Evolutionary conservation across 2,797 vertebrate species (phyloP), one percentile per base, ranked within the genome.

Genomic region (Poliocrania exsul): DNA sequence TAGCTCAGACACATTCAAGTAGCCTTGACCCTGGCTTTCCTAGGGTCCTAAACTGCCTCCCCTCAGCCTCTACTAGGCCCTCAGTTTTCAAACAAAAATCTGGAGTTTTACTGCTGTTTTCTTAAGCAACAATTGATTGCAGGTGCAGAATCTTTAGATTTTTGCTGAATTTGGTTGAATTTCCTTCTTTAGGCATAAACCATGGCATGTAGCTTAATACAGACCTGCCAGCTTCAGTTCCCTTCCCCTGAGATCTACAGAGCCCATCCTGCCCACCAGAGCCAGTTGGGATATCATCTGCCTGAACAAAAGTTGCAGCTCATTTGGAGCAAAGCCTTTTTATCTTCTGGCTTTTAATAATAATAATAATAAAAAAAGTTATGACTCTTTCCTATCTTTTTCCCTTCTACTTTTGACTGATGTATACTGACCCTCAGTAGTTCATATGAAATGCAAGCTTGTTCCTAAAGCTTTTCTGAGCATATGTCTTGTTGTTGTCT

Each of bases 131-230:
- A 69, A 16, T 85, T 95, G 47, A 79, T 51, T 83, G 24, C 56
- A 91, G 51, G n/a, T 60, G 65, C 7, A 54, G 69, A 72, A 87
- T 58, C 53, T 37, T 28, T 18, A 40, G 57, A 40, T 31, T 86
- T 57, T 86, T 53, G 2, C 47, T 90, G 44, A 5, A n/a, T 89
- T 89, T 83, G 72, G 72, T 79, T 94, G 19, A n/a, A 71, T 64
- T 95, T 53, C 53, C 40, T 88, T 81, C 57, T 93, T 92, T 85
- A 83, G 79, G 51, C 58, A 85, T 81, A 74, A 92, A 78, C 38
- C 24, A 31, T 17, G n/a, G 8, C 35, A 81, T 14, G 61, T 47
- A 82, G 19, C n/a, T 62, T 83, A 17, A 2, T 25, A 35, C 26
- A 61, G 61, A 82, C 67, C 40, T 24, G n/a, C 50, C 15, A 92